These are phyloP conservation scores for Cydia amplana DNA, from an alignment of 1,140 invertebrate species.

Conservation along the genomic window DNA sequence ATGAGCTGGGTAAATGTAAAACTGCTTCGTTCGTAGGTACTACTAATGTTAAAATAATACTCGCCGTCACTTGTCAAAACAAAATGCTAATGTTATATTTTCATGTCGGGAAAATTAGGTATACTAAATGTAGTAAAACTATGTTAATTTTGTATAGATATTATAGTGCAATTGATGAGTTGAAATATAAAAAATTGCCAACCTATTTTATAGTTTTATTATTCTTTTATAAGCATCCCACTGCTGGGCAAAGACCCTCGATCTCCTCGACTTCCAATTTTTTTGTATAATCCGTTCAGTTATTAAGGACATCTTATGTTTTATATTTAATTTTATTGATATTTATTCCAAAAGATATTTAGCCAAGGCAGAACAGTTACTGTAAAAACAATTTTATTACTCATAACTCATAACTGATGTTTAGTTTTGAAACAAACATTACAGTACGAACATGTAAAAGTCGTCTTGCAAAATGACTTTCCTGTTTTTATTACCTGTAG, in stretches of 20 bases:
- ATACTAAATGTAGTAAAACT: constrained; percentile 33
- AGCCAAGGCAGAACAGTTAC: background rate
- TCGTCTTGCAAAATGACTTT: background rate
- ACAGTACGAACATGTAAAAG: background rate
- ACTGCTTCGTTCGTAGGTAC: constrained; percentile 49
- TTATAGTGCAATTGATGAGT: constrained; percentile 69
- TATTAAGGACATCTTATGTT: background rate
- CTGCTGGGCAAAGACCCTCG: no score
- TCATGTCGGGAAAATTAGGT: constrained; percentile 37
- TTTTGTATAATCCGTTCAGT: no score
- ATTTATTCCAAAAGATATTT: no score
- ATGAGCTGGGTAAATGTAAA: constrained; percentile 74
- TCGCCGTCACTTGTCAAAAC: constrained; percentile 38
- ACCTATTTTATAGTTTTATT: constrained; percentile 47
- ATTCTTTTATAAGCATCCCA: background rate
- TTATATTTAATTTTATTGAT: background rate
- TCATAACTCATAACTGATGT: background rate
- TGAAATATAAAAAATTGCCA: constrained; percentile 73
- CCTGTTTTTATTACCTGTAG: constrained; percentile 21
- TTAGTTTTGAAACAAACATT: background rate
- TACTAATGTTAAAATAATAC: constrained; percentile 38
- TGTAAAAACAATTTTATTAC: background rate
- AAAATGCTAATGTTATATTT: constrained; percentile 46
- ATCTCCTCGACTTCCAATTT: no score
- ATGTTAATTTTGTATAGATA: constrained; percentile 66